Percentiles rank a stretch among this genome's conserved stretches.
Conservation (phyloP, 2,888 invertebrate genomes). For the Erannis defoliaria region DNA sequence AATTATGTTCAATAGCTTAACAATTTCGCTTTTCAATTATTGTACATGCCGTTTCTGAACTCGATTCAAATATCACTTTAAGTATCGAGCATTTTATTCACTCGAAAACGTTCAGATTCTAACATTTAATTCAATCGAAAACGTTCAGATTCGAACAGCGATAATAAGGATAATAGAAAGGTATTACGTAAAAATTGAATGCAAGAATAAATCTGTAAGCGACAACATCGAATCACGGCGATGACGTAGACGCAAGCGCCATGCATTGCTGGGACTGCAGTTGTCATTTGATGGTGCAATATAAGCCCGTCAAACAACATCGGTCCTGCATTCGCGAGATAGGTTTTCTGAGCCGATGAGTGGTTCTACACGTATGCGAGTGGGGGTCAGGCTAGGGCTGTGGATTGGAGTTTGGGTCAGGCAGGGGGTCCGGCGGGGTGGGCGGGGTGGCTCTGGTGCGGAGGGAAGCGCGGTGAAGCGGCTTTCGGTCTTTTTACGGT, state of each 20-base stretch:
- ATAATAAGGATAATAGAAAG: slow-evolving; percentile 14
- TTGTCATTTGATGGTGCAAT: slow-evolving; percentile 51
- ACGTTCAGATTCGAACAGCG: slow-evolving; percentile 18
- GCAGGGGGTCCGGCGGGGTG: slow-evolving; percentile 44
- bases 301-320: slow-evolving; percentile 56
- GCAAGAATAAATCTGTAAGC: slow-evolving; percentile 47
- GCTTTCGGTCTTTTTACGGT: slow-evolving; percentile 63
- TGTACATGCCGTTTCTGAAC: background rate
- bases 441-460: slow-evolving; percentile 60
- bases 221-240: slow-evolving; percentile 75
- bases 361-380: slow-evolving; percentile 79
- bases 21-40: background rate
- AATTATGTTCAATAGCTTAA: slow-evolving; percentile 8
- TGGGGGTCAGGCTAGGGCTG: slow-evolving; percentile 51
- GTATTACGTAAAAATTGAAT: slow-evolving; percentile 20
- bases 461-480: slow-evolving; percentile 77
- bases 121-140: slow-evolving; percentile 14
- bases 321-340: slow-evolving; percentile 51
- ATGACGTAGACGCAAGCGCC: slow-evolving; percentile 74
- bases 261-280: slow-evolving; percentile 68
- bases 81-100: slow-evolving; percentile 3
- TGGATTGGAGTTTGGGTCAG: slow-evolving; percentile 44
- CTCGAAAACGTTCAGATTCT: slow-evolving; percentile 14
- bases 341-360: slow-evolving; percentile 72
- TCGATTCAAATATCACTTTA: background rate